phyloP scores from a whole-genome alignment of 2,113 vertebrate species.

The Cyphomyrus discorhynchus region DNA sequence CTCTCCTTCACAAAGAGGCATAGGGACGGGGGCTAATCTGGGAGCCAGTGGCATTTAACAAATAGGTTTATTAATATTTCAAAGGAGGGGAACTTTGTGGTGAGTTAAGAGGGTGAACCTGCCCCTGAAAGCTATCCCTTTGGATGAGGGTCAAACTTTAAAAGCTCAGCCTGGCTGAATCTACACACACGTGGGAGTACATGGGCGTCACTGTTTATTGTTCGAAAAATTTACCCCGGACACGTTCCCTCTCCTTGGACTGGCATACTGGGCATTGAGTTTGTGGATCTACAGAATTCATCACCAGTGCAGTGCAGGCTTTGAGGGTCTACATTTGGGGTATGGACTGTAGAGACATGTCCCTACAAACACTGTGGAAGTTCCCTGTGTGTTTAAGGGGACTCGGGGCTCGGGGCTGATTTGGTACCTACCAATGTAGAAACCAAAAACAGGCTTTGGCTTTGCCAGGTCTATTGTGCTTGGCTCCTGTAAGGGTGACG shows the following conservation, averaged over 20 bases:
- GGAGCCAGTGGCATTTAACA: slow-evolving; percentile 61
- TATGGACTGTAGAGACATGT: not conserved
- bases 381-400: not conserved
- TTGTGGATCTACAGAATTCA: not conserved
- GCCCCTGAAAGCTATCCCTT: not conserved
- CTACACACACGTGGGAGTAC: not conserved
- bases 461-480: not conserved
- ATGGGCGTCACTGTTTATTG: not conserved
- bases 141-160: not conserved
- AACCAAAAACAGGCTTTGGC: not conserved
- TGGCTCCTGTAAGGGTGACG: not conserved
- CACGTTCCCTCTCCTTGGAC: not conserved
- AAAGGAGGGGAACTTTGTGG: slow-evolving; percentile 46
- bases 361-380: not conserved
- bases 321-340: not conserved
- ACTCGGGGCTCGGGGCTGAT: not conserved
- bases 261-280: not conserved
- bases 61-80: slow-evolving; percentile 66
- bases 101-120: slow-evolving; percentile 49
- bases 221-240: not conserved
- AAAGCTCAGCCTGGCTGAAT: not conserved
- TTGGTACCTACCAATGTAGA: not conserved
- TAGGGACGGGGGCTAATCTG: slow-evolving; percentile 48
- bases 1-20: slow-evolving; percentile 47
- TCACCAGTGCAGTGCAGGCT: not conserved